These are phyloP conservation scores for Melanotaenia parkinsoni DNA, from an alignment of 2,797 vertebrate species.

Conservation along the genomic window DNA sequence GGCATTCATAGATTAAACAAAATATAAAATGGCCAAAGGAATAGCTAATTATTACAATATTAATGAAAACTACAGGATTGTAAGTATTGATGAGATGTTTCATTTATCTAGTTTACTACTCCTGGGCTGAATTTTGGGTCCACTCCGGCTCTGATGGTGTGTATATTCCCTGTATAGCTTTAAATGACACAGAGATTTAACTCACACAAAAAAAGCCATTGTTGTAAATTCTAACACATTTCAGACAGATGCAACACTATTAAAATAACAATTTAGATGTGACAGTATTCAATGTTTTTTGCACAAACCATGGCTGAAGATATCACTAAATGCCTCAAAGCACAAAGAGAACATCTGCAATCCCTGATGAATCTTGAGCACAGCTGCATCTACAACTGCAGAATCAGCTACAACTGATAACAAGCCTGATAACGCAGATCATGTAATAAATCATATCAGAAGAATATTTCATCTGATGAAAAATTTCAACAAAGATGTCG, in stretches of 20 bases:
- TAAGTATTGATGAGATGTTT: too few species aligned
- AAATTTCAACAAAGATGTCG: not conserved
- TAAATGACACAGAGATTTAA: not conserved
- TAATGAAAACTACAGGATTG: too few species aligned
- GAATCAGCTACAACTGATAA: slow-evolving; percentile 52
- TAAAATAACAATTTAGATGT: not conserved
- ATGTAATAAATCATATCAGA: slow-evolving; percentile 1
- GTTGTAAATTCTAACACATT: not conserved
- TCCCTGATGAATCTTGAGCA: slow-evolving; percentile 61
- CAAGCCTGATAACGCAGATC: slow-evolving; percentile 9
- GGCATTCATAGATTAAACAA: too few species aligned
- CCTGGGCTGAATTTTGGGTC: too few species aligned
- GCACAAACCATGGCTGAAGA: slow-evolving; percentile 44
- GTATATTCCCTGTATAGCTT: not conserved
- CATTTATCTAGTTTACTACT: too few species aligned
- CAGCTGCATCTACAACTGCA: slow-evolving; percentile 63
- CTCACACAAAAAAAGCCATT: not conserved
- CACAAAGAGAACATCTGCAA: slow-evolving; percentile 33
- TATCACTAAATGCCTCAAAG: slow-evolving; percentile 43
- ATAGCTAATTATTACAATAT: too few species aligned
- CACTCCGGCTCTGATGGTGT: not conserved
- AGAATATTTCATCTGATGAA: not conserved
- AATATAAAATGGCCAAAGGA: too few species aligned
- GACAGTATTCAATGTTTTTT: not conserved
- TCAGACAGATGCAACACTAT: not conserved